A percentile compares a stretch with the other conserved stretches of the same genome.
phyloP scores from a whole-genome alignment of 1,140 invertebrate species.

The honey bee (Apis mellifera) region Amel_HAv3.1 CM009932.2:14159501-14160000 shows the following conservation, averaged over 20 bases:
- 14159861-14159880: no score
- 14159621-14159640: slow-evolving; percentile 82
- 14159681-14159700: slow-evolving; percentile 73
- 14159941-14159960: no score
- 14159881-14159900: not conserved
- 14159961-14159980: no score
- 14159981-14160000: no score
- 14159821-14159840: not conserved
- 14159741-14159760: slow-evolving; percentile 71
- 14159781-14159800: slow-evolving; percentile 23
- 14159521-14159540: slow-evolving; percentile 42
- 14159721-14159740: slow-evolving; percentile 78
- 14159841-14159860: not conserved
- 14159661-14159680: slow-evolving; percentile 75
- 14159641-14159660: slow-evolving; percentile 74
- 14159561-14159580: slow-evolving; percentile 72
- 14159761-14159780: slow-evolving; percentile 50
- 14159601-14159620: slow-evolving; percentile 80
- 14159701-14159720: slow-evolving; percentile 80
- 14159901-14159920: not conserved
- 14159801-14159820: slow-evolving; percentile 23
- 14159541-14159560: slow-evolving; percentile 68
- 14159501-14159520: not conserved
- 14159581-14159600: slow-evolving; percentile 82
- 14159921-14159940: no score